These are phyloP conservation scores for Dromius quadrimaculatus DNA, from an alignment of 2,888 invertebrate genomes.

Conservation along the genomic window DNA sequence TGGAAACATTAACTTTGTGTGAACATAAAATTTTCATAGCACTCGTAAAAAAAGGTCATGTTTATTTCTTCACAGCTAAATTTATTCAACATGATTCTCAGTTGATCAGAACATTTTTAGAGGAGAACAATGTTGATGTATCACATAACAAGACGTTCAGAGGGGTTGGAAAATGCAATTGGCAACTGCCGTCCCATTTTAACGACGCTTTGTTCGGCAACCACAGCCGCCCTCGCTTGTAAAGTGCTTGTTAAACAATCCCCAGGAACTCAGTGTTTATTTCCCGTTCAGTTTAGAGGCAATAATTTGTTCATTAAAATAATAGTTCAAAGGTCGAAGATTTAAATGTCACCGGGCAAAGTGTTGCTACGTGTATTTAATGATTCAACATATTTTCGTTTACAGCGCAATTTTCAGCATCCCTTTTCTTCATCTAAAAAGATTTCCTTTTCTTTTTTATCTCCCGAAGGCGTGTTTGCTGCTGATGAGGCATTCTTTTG, in stretches of 20 bases:
- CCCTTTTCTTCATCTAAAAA: no score
- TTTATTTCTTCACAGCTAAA: no score
- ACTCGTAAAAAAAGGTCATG: no score
- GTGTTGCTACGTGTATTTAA: no score
- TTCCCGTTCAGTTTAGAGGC: slow-evolving; percentile 13
- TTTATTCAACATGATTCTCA: no score
- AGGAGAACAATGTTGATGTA: not conserved
- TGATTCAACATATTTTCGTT: no score
- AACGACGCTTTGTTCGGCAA: slow-evolving; percentile 22
- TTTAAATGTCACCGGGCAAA: slow-evolving; percentile 30
- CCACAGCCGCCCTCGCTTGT: slow-evolving; percentile 14
- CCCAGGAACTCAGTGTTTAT: not conserved
- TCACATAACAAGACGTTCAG: slow-evolving; percentile 6
- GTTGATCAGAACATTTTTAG: no score
- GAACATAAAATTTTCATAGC: no score
- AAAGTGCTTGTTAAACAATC: slow-evolving; percentile 28
- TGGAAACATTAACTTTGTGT: no score
- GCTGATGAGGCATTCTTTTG: slow-evolving; percentile 46
- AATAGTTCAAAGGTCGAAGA: slow-evolving; percentile 22
- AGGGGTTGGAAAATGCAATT: no score
- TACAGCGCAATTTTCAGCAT: no score
- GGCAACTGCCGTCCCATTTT: slow-evolving; percentile 19
- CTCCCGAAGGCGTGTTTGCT: slow-evolving; percentile 22
- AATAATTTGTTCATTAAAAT: slow-evolving; percentile 8
- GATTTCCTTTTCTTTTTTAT: slow-evolving; percentile 24